phyloP scores from a whole-genome alignment of 2,888 invertebrate genomes.

The Margaritifera margaritifera region DNA sequence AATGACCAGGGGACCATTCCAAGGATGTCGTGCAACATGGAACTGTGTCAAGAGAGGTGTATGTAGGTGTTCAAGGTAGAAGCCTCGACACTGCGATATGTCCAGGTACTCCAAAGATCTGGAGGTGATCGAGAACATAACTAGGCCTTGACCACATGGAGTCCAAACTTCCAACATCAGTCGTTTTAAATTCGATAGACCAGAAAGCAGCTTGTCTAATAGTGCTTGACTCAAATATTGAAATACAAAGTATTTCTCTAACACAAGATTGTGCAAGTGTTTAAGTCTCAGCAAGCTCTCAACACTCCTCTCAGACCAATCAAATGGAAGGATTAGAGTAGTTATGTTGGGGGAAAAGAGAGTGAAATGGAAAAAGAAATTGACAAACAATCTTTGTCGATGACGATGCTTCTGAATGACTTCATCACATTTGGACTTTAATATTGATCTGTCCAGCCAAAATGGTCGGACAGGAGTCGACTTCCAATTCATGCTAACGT shows the following conservation, averaged over 20 bases:
- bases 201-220: conserved; percentile 52
- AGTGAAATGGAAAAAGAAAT: conserved; percentile 66
- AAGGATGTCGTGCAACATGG: conserved; percentile 63
- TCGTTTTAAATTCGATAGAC: conserved; percentile 51
- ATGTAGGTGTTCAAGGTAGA: conserved; percentile 59
- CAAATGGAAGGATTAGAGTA: conserved; percentile 68
- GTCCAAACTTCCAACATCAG: conserved; percentile 70
- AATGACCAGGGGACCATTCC: conserved; percentile 62
- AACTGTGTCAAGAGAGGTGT: conserved; percentile 62
- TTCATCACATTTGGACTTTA: conserved; percentile 52
- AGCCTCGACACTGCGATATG: conserved; percentile 68
- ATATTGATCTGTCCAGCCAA: conserved; percentile 51
- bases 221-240: conserved; percentile 59
- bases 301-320: conserved; percentile 68
- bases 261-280: conserved; percentile 58
- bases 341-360: conserved; percentile 58
- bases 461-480: conserved; percentile 68
- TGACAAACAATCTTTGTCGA: conserved; percentile 63
- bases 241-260: conserved; percentile 68
- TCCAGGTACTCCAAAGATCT: conserved; percentile 65
- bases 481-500: conserved; percentile 68
- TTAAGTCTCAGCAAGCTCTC: conserved; percentile 59
- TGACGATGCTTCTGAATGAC: conserved; percentile 60
- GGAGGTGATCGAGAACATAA: conserved; percentile 57
- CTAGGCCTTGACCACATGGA: conserved; percentile 62